Evolutionary conservation across 2,888 invertebrate species (phyloP), one percentile per base, ranked within the genome.

Genomic region (Strigamia maritima): DNA sequence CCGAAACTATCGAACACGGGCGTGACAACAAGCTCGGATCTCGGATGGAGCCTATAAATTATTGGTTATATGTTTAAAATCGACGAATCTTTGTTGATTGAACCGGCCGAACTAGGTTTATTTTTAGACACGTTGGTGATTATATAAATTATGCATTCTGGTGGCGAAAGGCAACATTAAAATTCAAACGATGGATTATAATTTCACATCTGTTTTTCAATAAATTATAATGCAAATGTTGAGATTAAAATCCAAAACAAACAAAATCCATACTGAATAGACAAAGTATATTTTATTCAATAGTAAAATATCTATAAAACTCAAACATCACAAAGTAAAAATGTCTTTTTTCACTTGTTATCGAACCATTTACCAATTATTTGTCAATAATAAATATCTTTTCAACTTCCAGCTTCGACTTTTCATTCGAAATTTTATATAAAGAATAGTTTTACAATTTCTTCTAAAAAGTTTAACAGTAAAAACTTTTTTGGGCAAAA

Each of bases 371-470:
- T 70, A 26, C 70, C 70, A 70, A 65, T 26, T 19, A 49, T 16
- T 22, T 24, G 65, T 65, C 65, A 65, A 26, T 70, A 70, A 26
- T 6, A 6, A 16, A 65, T 65, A 16, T 65, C n/a, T 44, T 54
- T 54, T 19, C 19, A 19, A n/a, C 8, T 44, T 44, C 16, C 14
- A 54, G 19, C n/a, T 70, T 26, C 70, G 24, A 70, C 12, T 4
- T 24, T 60, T 60, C 44, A 14, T 60, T 60, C 14, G 7, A 19
- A 60, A 60, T n/a, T n/a, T n/a, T 60, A 22, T 60, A 60, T 22
- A 70, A 70, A 70, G 70, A 70, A 28, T 70, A 3, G 0, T 70
- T 70, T 70, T 24, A 28, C 70, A 70, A 70, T 70, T 70, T 54
- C 54, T 28, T 70, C 70, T 28, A 2, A 70, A 70, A 70, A 70